Evolutionary conservation across 2,888 invertebrate genomes (phyloP), one percentile per base, ranked within the genome.

Genomic region (Chalcis sispes): DNA sequence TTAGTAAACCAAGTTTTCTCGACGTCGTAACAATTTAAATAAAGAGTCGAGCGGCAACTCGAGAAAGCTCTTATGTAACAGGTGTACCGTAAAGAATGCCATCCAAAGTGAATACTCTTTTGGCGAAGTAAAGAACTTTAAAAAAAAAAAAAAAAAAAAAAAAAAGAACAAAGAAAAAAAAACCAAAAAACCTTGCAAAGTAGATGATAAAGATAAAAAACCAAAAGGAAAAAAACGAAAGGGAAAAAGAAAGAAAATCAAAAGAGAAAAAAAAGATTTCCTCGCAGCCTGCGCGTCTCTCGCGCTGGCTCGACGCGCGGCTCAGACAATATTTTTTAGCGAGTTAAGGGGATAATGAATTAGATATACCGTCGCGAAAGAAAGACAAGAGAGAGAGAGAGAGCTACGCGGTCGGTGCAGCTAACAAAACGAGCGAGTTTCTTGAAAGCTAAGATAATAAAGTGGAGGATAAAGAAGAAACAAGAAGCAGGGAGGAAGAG

Each of bases 331-430:
- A 76, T 72, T 73, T 77, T 77, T 77, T 70, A 72, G 70, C 61
- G 65, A 70, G 73, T 73, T 73, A 73, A 77, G 73, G 58, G 65
- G 70, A 58, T 77, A 73, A 77, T 72, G 73, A 77, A 77, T 77
- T 77, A 70, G 77, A 77, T 72, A 72, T 46, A 54, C 70, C 18
- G 42, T 27, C 23, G 20, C 59, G 18, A 25, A 48, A 48, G 58
- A 40, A 56, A 59, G 27, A n/a, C n/a, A n/a, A n/a, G 23, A 56
- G 62, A 54, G 50, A 3, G 32, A 27, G 72, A 72, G 50, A 72
- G 42, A 20, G 50, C 23, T 18, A 29, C 65, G 48, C 52, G 15
- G 32, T 4, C 36, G 4, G 4, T 36, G 4, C 10, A 7, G 36
- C 36, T 36, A n/a, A n/a, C n/a, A n/a, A n/a, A n/a, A n/a, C n/a